phyloP scores from a whole-genome alignment of 2,797 vertebrate genomes.

The Delichon dasypus region DNA sequence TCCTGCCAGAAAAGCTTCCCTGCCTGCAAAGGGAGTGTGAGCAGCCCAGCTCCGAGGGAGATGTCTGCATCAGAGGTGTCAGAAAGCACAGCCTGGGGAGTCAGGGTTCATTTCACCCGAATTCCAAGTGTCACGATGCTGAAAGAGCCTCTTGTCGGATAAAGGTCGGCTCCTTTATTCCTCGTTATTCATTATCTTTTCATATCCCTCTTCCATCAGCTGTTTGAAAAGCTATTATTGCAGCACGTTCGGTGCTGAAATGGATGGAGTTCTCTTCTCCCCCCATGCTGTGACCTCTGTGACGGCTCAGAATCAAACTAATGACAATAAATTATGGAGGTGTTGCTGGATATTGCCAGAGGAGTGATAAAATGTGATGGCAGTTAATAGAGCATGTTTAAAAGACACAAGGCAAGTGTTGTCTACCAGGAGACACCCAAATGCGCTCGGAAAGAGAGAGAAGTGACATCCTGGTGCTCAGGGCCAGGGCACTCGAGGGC shows the following conservation, averaged over 20 bases:
- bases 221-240: slow-evolving; percentile 41
- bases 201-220: not conserved
- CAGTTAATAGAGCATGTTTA: slow-evolving; percentile 50
- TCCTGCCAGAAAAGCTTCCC: not conserved
- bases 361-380: slow-evolving; percentile 34
- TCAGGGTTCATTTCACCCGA: not conserved
- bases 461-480: not conserved
- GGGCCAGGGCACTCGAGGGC: not conserved
- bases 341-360: slow-evolving; percentile 50
- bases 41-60: not conserved
- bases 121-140: not conserved
- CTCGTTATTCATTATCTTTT: slow-evolving; percentile 26
- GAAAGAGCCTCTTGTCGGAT: not conserved
- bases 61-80: not conserved
- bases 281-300: slow-evolving; percentile 42
- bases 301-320: slow-evolving; percentile 45
- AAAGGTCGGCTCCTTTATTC: not conserved
- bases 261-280: slow-evolving; percentile 22
- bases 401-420: slow-evolving; percentile 32
- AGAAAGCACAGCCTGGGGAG: not conserved
- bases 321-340: slow-evolving; percentile 64
- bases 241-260: not conserved
- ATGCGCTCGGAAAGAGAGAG: not conserved
- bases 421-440: not conserved
- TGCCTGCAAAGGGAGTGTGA: not conserved